phyloP scores from a whole-genome alignment of 2,113 vertebrate species.

The Leptodactylus fuscus region DNA sequence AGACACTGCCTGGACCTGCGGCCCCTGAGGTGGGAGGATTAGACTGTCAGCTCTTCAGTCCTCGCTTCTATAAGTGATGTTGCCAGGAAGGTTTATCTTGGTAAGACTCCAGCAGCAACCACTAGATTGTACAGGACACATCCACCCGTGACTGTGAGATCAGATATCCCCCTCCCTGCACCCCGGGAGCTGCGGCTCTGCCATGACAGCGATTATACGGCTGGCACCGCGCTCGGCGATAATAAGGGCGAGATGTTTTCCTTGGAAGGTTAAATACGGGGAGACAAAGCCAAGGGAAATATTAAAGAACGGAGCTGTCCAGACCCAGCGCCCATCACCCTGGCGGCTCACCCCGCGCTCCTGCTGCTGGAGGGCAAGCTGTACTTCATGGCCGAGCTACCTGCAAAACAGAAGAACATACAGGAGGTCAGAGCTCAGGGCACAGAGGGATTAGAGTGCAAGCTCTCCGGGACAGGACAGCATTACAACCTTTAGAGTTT shows the following conservation, averaged over 20 bases:
- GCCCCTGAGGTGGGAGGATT: background rate
- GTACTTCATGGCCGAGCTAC: conserved; percentile 75
- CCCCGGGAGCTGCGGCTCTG: background rate
- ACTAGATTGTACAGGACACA: background rate
- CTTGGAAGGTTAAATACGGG: background rate
- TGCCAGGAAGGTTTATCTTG: background rate
- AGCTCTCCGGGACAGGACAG: background rate
- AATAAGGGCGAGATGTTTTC: background rate
- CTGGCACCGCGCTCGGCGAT: background rate
- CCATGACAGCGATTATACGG: background rate
- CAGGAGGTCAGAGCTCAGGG: background rate
- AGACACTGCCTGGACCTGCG: no score
- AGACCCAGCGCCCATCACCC: background rate
- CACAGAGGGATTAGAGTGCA: background rate
- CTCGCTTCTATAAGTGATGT: background rate
- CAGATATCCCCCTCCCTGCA: background rate
- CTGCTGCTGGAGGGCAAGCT: conserved; percentile 74
- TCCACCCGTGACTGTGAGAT: no score
- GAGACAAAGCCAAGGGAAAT: background rate
- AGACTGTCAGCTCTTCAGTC: background rate
- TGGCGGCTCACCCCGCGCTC: conserved; percentile 72
- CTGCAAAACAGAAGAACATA: conserved; percentile 68
- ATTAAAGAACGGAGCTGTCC: background rate
- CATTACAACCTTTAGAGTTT: background rate
- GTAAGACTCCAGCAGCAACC: no score